Conservation (phyloP, 2,888 invertebrate species). For the Chalcosyrphus nemorum region DNA sequence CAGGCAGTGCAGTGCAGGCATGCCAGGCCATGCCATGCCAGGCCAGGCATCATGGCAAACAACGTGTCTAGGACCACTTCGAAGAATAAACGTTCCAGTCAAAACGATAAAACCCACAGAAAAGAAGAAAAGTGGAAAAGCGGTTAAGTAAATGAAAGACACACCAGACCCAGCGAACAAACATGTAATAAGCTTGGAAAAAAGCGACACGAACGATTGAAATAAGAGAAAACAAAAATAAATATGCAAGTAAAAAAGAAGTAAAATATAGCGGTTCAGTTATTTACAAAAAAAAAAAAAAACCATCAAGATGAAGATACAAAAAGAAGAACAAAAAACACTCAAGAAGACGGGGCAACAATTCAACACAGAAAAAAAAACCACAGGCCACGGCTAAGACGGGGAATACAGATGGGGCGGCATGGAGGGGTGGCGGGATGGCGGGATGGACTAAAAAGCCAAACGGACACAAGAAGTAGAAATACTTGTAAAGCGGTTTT, state of each 20-base stretch:
- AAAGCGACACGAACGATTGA: constrained; percentile 60
- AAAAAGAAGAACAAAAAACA: constrained; percentile 70
- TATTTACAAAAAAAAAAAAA: constrained; percentile 66
- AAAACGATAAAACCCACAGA: constrained; percentile 70
- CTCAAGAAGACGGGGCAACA: constrained; percentile 65
- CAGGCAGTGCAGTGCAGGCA: constrained; percentile 30
- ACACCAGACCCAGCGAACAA: constrained; percentile 74
- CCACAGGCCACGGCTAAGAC: neutral
- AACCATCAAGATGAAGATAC: constrained; percentile 60
- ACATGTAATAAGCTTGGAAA: constrained; percentile 70
- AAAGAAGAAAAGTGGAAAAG: constrained; percentile 73
- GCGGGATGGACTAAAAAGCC: constrained; percentile 63
- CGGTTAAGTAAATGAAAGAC: constrained; percentile 75
- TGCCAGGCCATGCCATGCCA: constrained; percentile 54
- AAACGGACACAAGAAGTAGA: constrained; percentile 71
- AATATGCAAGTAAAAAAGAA: constrained; percentile 65
- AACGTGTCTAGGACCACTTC: constrained; percentile 70
- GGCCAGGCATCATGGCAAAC: constrained; percentile 51
- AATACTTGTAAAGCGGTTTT: constrained; percentile 71
- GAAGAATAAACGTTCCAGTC: constrained; percentile 69
- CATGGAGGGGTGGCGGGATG: no score
- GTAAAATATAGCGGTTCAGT: constrained; percentile 72
- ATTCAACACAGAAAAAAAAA: constrained; percentile 60
- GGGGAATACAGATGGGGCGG: neutral
- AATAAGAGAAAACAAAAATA: constrained; percentile 72